Conservation (phyloP, 2,113 vertebrate species). For the Cygnus atratus region DNA sequence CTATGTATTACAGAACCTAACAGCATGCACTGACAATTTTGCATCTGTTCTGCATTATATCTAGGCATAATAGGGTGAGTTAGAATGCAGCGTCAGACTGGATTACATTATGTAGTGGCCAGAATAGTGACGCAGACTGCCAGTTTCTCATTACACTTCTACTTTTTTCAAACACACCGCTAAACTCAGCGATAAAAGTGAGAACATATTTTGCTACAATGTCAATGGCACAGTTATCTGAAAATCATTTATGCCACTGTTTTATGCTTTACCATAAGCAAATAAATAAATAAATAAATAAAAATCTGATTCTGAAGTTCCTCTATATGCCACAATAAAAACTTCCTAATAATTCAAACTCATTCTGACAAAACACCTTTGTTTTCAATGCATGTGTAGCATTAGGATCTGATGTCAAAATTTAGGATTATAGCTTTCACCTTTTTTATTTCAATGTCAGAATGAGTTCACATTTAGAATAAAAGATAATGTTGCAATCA, state of each 20-base stretch:
- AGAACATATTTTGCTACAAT: background rate
- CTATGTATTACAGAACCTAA: background rate
- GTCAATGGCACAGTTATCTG: background rate
- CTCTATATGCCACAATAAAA: background rate
- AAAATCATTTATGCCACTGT: slow-evolving; percentile 26
- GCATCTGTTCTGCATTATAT: slow-evolving; percentile 34
- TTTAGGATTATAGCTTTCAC: background rate
- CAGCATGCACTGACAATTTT: slow-evolving; percentile 5
- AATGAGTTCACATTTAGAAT: background rate
- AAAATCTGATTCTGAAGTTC: background rate
- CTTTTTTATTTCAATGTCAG: background rate
- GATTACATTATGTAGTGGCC: background rate
- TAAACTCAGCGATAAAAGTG: background rate
- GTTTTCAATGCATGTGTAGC: background rate
- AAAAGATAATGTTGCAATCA: background rate
- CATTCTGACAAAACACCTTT: background rate
- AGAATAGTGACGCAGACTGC: background rate
- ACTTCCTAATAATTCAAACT: background rate
- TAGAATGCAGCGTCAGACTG: background rate
- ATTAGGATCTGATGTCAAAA: slow-evolving; percentile 24
- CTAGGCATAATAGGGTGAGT: background rate
- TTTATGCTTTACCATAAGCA: slow-evolving; percentile 14
- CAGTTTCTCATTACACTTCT: background rate
- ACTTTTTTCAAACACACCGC: background rate
- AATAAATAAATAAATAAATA: background rate